Conservation (phyloP, 2,888 invertebrate species). For the Machimus rusticus region DNA sequence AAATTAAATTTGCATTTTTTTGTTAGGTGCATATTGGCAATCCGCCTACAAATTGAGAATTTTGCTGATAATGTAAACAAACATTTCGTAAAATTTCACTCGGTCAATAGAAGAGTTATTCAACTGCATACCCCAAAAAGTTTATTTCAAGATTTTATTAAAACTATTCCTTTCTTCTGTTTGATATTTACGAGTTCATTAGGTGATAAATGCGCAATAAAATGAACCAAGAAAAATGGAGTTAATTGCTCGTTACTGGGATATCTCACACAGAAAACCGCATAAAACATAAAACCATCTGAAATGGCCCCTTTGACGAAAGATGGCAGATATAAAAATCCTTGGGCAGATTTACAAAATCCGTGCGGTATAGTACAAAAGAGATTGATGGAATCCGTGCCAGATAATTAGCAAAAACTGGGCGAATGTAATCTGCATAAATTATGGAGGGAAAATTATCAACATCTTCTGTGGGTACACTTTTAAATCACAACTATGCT, state of each 20-base stretch:
- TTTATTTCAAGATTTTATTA: not conserved
- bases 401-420: not conserved
- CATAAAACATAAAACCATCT: not conserved
- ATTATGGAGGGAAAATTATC: not conserved
- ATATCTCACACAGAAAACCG: not conserved
- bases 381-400: not conserved
- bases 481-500: not conserved
- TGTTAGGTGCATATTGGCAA: not conserved
- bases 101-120: not conserved
- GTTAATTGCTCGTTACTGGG: not conserved
- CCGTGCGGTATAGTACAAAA: not conserved
- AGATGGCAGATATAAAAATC: not conserved
- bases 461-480: not conserved
- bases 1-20: not conserved
- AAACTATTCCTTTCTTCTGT: not conserved
- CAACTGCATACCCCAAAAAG: not conserved
- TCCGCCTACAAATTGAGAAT: not conserved
- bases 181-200: not conserved
- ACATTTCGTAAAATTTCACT: not conserved
- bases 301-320: not conserved
- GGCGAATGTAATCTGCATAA: not conserved
- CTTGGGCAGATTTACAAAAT: not conserved
- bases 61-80: not conserved
- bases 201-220: not conserved
- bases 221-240: not conserved